Conservation (phyloP, 2,888 invertebrate species). For the Drosophila fulvimacula region DNA sequence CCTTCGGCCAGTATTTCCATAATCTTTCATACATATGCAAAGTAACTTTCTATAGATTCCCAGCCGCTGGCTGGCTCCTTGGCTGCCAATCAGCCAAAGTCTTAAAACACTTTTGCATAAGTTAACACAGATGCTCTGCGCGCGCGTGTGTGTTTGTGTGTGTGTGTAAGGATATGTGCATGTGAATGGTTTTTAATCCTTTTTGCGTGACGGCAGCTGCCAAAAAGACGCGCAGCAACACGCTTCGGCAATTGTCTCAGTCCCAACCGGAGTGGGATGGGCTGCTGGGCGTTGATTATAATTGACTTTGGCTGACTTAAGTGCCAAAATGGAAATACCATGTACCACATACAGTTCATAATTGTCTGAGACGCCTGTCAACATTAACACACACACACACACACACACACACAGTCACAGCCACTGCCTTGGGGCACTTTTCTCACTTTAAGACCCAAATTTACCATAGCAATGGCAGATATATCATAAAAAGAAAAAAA, state of each 20-base stretch:
- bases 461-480: conserved; percentile 36
- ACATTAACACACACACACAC: conserved; percentile 19
- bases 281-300: conserved; percentile 77
- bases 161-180: conserved; percentile 38
- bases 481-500: conserved; percentile 12
- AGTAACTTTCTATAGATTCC: conserved; percentile 7
- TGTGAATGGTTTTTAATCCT: conserved; percentile 73
- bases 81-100: conserved; percentile 72
- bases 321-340: conserved; percentile 84
- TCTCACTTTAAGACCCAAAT: conserved; percentile 32
- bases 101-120: conserved; percentile 77
- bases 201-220: conserved; percentile 62
- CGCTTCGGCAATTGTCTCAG: conserved; percentile 50
- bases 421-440: conserved; percentile 27
- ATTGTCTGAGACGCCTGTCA: conserved; percentile 34
- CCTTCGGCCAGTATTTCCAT: conserved; percentile 32
- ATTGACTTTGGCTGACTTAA: conserved; percentile 84
- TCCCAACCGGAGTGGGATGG: neutral
- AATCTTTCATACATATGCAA: conserved; percentile 17
- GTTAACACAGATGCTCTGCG: conserved; percentile 41
- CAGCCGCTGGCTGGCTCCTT: conserved; percentile 7
- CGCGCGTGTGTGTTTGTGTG: conserved; percentile 1
- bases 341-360: conserved; percentile 76
- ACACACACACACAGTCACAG: conserved; percentile 6
- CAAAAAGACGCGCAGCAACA: conserved; percentile 32